A percentile compares a stretch with the other conserved stretches of the same genome.
Evolutionary conservation across 2,113 vertebrate genomes (phyloP).

Genomic region (Nyctereutes procyonoides): DNA sequence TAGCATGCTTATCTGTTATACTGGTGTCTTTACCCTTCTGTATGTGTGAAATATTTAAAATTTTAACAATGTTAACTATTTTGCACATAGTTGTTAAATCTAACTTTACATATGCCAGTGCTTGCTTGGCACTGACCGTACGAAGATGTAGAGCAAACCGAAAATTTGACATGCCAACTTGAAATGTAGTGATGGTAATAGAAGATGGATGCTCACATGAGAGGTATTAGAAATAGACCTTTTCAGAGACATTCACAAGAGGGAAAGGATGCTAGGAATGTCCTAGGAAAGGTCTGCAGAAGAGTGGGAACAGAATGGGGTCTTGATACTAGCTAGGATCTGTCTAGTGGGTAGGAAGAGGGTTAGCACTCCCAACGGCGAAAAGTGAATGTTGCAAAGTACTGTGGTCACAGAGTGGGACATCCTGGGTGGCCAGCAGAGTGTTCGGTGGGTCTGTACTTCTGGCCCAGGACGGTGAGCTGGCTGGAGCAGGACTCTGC

Average conservation of each 20-base stretch:
- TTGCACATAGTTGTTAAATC: not conserved
- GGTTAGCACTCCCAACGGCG: not conserved
- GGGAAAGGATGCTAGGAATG: not conserved
- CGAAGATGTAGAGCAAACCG: constrained; percentile 11
- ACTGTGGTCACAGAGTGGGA: not conserved
- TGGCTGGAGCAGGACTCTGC: not conserved
- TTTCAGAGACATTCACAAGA: not conserved
- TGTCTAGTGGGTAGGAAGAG: not conserved
- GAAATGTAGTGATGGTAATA: not conserved
- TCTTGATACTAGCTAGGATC: not conserved
- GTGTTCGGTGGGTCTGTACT: not conserved
- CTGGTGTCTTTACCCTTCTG: not conserved
- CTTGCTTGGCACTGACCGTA: not conserved
- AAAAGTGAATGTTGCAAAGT: not conserved
- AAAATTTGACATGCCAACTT: not conserved
- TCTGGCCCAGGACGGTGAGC: not conserved
- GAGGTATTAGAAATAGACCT: not conserved
- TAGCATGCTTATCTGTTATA: not conserved
- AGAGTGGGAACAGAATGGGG: not conserved
- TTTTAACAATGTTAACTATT: not conserved
- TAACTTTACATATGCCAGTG: not conserved
- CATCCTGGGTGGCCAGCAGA: not conserved
- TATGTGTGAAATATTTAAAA: constrained; percentile 41
- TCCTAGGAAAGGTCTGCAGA: not conserved
- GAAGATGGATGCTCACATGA: not conserved